Evolutionary conservation across 2,797 vertebrate species (phyloP), one percentile per base, ranked within the genome.

Genomic region (Merluccius polli): DNA sequence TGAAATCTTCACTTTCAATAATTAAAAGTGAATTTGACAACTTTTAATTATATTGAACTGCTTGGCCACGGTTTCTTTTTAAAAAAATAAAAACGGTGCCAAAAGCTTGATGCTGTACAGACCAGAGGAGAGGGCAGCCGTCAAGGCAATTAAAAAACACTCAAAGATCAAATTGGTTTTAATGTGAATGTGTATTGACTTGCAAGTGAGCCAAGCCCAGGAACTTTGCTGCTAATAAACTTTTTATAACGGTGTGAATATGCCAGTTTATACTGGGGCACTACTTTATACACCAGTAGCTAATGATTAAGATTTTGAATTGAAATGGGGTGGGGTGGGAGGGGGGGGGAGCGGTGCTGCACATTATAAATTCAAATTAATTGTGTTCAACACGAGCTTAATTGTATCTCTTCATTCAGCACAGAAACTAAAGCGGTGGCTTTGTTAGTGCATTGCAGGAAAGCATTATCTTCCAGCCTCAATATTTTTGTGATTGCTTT

Each of bases 101-200:
- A 59, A n/a, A 24, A 41, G 73, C 70, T 48, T n/a, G 0, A 31
- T 73, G 75, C 78, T 2, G 38, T 81, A 72, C 74, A 24, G 35
- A 77, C 63, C 71, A 73, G 75, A n/a, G n/a, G 72, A 27, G 41
- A 41, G 33, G 68, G 74, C 27, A 74, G 71, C 69, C 74, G 78
- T 63, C 68, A 33, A 84, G 59, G 84, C 84, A 85, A 88, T 85
- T 85, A 82, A 82, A 83, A n/a, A 78, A 71, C 33, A 73, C 78
- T 79, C 63, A 69, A 81, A 84, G 78, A 68, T 79, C 81, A 76
- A 77, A 78, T n/a, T 75, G 83, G n/a, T n/a, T 81, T 76, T 81
- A 48, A 36, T 76, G 52, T 0, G 52, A 59, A 59, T 59, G n/a
- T 24, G 52, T 59, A 59, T 59, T 59, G 21, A 59, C 52, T 59